Conservation (phyloP, 2,888 invertebrate species). For the Dione juno region DNA sequence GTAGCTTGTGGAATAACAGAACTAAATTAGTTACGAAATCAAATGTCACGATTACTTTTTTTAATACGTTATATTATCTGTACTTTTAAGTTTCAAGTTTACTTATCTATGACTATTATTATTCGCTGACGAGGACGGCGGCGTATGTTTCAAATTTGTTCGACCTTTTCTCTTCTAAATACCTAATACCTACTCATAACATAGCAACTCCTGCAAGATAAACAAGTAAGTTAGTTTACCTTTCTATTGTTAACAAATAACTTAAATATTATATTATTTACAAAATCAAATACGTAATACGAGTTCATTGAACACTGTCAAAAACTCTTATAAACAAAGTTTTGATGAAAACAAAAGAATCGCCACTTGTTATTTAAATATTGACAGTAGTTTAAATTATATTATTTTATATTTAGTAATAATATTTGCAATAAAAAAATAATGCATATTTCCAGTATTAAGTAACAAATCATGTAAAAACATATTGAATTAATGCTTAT, state of each 20-base stretch:
- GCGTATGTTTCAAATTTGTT: not conserved
- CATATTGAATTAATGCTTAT: not conserved
- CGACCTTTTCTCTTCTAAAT: not conserved
- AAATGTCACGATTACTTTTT: not conserved
- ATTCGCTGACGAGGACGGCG: not conserved
- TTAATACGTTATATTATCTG: not conserved
- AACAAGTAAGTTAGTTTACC: slow-evolving; percentile 4
- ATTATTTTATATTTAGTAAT: no score
- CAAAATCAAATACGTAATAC: not conserved
- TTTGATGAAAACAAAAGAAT: slow-evolving; percentile 9
- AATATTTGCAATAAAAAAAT: not conserved
- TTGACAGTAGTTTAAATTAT: not conserved
- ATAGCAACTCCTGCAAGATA: not conserved
- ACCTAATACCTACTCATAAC: not conserved
- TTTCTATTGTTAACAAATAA: not conserved
- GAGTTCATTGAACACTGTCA: slow-evolving; percentile 13
- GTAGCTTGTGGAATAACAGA: no score
- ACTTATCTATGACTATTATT: not conserved
- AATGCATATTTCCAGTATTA: not conserved
- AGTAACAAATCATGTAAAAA: not conserved
- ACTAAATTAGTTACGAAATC: no score
- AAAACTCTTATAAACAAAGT: slow-evolving; percentile 13
- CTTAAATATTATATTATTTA: not conserved
- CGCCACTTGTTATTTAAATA: not conserved
- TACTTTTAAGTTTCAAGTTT: not conserved